These are phyloP conservation scores for Pelobates fuscus DNA, from an alignment of 2,113 vertebrate species.

Conservation along the genomic window DNA sequence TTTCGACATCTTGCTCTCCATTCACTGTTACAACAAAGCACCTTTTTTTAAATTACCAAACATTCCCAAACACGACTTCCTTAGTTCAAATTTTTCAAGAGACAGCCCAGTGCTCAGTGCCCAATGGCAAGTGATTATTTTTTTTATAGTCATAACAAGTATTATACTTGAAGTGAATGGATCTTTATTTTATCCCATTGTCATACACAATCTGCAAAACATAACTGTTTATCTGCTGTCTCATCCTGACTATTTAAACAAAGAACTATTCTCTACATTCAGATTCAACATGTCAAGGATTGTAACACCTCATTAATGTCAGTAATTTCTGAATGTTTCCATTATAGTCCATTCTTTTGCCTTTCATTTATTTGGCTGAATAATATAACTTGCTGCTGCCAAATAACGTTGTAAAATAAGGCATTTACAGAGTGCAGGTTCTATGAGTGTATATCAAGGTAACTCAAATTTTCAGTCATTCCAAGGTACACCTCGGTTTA, in stretches of 20 bases:
- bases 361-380: constrained; percentile 6
- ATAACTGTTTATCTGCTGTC: constrained; percentile 26
- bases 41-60: too few species aligned
- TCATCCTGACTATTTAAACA: neutral
- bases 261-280: neutral
- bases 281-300: constrained; percentile 8
- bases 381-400: neutral
- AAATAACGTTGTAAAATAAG: too few species aligned
- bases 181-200: constrained; percentile 14
- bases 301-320: constrained; percentile 35
- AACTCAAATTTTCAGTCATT: too few species aligned
- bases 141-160: constrained; percentile 14
- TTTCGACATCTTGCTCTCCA: too few species aligned
- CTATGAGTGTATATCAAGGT: too few species aligned
- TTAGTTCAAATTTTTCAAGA: too few species aligned
- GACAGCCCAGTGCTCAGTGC: too few species aligned
- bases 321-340: constrained; percentile 28
- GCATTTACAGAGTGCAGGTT: too few species aligned
- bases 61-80: too few species aligned
- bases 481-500: too few species aligned
- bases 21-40: too few species aligned
- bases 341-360: neutral
- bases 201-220: constrained; percentile 13
- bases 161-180: neutral
- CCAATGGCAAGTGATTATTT: too few species aligned